These are phyloP conservation scores for Sisyra nigra DNA, from an alignment of 2,888 invertebrate genomes.

Conservation along the genomic window DNA sequence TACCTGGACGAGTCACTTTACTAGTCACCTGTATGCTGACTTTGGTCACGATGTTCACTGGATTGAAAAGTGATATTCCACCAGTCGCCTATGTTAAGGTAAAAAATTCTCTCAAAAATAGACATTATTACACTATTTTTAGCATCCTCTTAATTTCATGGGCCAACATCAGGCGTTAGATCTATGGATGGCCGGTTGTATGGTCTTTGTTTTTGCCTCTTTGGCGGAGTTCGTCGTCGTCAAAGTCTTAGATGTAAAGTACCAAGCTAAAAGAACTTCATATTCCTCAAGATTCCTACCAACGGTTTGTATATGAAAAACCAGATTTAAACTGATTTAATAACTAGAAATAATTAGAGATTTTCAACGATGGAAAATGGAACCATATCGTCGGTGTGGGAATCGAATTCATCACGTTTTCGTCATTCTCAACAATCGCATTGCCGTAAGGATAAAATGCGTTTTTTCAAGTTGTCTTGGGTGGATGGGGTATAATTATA, in stretches of 20 bases:
- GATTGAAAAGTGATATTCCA: conserved; percentile 64
- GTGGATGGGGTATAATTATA: neutral
- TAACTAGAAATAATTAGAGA: no score
- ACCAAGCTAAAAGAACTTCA: conserved; percentile 42
- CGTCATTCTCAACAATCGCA: no score
- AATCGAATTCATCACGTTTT: no score
- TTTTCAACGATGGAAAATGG: no score
- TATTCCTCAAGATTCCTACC: conserved; percentile 34
- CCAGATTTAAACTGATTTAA: no score
- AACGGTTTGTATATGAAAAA: conserved; percentile 12
- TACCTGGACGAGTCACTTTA: conserved; percentile 66
- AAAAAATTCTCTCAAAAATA: conserved; percentile 15
- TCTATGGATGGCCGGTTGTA: conserved; percentile 80
- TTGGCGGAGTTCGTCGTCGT: conserved; percentile 71
- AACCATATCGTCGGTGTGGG: no score
- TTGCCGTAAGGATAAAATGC: no score
- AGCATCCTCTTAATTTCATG: neutral
- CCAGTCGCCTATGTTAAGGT: conserved; percentile 80
- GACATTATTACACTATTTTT: neutral
- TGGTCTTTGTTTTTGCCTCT: conserved; percentile 74
- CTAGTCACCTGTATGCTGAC: conserved; percentile 74
- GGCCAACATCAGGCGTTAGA: conserved; percentile 46
- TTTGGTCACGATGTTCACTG: conserved; percentile 74
- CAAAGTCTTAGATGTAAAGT: conserved; percentile 62
- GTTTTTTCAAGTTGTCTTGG: no score